Evolutionary conservation across 2,888 invertebrate species (phyloP).

Genomic region (Timema cristinae): DNA sequence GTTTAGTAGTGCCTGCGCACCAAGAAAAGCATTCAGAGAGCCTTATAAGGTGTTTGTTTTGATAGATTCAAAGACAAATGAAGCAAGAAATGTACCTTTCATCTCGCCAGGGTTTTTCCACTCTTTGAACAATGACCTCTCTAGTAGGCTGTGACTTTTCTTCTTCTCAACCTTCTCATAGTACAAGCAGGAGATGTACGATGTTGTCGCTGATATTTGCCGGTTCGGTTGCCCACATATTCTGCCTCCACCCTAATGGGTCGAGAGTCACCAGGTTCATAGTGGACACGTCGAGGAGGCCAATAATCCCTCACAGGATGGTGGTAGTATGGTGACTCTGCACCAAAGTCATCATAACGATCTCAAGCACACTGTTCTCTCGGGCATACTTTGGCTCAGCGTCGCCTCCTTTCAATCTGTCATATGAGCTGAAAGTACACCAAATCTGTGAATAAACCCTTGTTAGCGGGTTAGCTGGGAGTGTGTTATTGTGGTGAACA

Average conservation of each 20-base stretch:
- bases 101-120: slow-evolving; percentile 45
- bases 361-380: slow-evolving; percentile 41
- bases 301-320: slow-evolving; percentile 28
- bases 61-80: background rate
- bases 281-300: slow-evolving; percentile 39
- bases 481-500: too few species aligned
- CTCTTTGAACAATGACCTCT: slow-evolving; percentile 74
- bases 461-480: too few species aligned
- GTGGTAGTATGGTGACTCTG: slow-evolving; percentile 42
- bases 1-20: too few species aligned
- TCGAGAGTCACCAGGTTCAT: slow-evolving; percentile 37
- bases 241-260: slow-evolving; percentile 36
- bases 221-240: slow-evolving; percentile 40
- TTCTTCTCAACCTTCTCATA: slow-evolving; percentile 45
- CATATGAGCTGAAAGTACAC: background rate
- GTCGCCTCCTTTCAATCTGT: slow-evolving; percentile 22
- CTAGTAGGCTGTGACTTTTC: slow-evolving; percentile 45
- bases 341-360: slow-evolving; percentile 34
- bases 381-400: slow-evolving; percentile 37
- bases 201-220: slow-evolving; percentile 24
- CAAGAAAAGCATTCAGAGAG: too few species aligned
- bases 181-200: slow-evolving; percentile 23
- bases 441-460: too few species aligned
- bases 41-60: too few species aligned
- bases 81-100: slow-evolving; percentile 29